phyloP scores from a whole-genome alignment of 2,797 vertebrate genomes.

The Sebastes melanostomus region DNA sequence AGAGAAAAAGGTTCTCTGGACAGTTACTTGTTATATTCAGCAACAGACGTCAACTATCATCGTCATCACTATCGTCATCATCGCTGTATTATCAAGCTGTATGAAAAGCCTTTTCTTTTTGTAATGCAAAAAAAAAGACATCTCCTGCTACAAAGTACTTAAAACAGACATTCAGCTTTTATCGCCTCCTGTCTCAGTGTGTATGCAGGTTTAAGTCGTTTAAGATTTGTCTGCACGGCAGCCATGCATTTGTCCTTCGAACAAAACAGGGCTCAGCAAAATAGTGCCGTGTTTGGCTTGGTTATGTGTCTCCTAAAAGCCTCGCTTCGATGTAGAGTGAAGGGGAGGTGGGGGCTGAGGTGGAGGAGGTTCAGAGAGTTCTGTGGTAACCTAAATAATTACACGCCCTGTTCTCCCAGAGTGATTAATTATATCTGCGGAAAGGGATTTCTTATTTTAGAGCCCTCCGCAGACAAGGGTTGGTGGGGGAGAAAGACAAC shows the following conservation, averaged over 20 bases:
- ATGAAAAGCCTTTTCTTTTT: constrained; percentile 1
- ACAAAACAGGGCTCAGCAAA: not conserved
- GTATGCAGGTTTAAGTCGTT: not conserved
- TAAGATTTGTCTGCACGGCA: not conserved
- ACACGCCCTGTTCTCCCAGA: constrained; percentile 84
- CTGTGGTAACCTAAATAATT: constrained; percentile 87
- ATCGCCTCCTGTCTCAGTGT: not conserved
- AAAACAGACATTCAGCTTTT: not conserved
- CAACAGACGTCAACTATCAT: constrained; percentile 11
- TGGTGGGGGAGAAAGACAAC: constrained; percentile 62
- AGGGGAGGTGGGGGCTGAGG: constrained; percentile 3
- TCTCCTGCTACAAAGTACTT: not conserved
- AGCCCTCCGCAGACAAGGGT: constrained; percentile 78
- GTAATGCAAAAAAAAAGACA: not conserved
- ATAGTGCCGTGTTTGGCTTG: constrained; percentile 10
- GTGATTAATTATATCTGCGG: constrained; percentile 88
- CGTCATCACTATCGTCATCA: constrained; percentile 5
- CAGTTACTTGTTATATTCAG: constrained; percentile 13
- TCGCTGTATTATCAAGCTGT: not conserved
- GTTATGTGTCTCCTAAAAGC: constrained; percentile 44
- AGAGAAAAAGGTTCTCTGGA: not conserved
- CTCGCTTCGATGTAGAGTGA: constrained; percentile 33
- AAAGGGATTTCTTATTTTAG: constrained; percentile 86
- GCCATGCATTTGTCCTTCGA: constrained; percentile 2
- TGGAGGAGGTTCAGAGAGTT: constrained; percentile 66